Percentiles rank a stretch among this genome's conserved stretches.
phyloP scores from a whole-genome alignment of 2,113 vertebrate genomes.

The Hoplias malabaricus region DNA sequence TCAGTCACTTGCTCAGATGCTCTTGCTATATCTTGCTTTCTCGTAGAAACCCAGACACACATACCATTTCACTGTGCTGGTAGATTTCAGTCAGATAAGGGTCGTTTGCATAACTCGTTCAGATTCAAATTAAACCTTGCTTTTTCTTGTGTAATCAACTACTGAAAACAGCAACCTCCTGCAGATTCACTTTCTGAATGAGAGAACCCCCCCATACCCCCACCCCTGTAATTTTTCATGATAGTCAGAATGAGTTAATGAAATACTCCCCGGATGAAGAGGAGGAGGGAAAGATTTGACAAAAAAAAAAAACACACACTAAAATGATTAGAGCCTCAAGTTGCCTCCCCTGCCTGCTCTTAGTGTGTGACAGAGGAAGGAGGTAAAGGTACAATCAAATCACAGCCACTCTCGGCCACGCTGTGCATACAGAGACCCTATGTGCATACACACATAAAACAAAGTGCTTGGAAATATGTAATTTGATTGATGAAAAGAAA shows the following conservation, averaged over 20 bases:
- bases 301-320: not conserved
- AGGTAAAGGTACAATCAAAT: not conserved
- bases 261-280: not conserved
- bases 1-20: not conserved
- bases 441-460: not conserved
- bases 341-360: not conserved
- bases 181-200: not conserved
- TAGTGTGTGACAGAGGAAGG: too few relatives aligned
- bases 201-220: not conserved
- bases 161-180: not conserved
- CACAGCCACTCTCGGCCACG: not conserved
- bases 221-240: not conserved
- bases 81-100: not conserved
- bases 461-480: not conserved
- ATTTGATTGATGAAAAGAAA: not conserved
- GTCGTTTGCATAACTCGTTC: not conserved
- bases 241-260: not conserved
- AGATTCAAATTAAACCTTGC: not conserved
- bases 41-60: not conserved
- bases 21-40: slow-evolving; percentile 20
- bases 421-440: not conserved
- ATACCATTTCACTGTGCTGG: not conserved
- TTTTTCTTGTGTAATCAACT: not conserved
- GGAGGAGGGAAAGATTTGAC: not conserved
- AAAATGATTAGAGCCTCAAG: not conserved